These are phyloP conservation scores for Drosophila conformis DNA, from an alignment of 2,888 invertebrate genomes.

Conservation along the genomic window DNA sequence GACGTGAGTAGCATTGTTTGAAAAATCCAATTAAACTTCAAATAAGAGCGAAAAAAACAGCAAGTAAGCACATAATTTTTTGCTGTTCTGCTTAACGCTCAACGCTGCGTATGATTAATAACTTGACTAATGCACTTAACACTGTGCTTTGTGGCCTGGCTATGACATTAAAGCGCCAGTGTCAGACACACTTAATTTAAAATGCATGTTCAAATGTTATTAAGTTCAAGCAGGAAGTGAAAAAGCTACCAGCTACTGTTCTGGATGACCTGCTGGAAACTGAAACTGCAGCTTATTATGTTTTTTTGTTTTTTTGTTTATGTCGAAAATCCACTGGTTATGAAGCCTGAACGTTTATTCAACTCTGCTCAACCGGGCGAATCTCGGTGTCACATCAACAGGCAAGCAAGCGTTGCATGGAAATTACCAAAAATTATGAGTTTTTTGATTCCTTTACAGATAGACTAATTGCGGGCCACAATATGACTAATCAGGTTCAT, in stretches of 20 bases:
- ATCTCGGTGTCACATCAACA: slow-evolving; percentile 35
- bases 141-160: slow-evolving; percentile 37
- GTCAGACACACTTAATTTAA: slow-evolving; percentile 70
- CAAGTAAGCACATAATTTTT: slow-evolving; percentile 2
- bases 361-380: slow-evolving; percentile 53
- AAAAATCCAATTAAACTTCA: neutral
- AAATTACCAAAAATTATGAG: slow-evolving; percentile 64
- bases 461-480: slow-evolving; percentile 60
- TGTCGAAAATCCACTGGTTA: slow-evolving; percentile 23
- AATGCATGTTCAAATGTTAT: slow-evolving; percentile 74
- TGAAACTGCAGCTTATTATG: slow-evolving; percentile 14
- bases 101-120: slow-evolving; percentile 64
- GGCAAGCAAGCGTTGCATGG: slow-evolving; percentile 65
- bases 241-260: slow-evolving; percentile 28
- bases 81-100: slow-evolving; percentile 12
- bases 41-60: neutral
- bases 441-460: slow-evolving; percentile 51
- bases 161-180: slow-evolving; percentile 68
- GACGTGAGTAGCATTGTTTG: neutral
- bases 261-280: slow-evolving; percentile 15
- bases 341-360: slow-evolving; percentile 54
- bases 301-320: neutral
- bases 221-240: slow-evolving; percentile 70
- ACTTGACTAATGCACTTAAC: slow-evolving; percentile 63
- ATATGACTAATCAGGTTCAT: slow-evolving; percentile 56